A percentile compares a stretch with the other conserved stretches of the same genome.
phyloP scores from a whole-genome alignment of 2,888 invertebrate species.

The Lycaena phlaeas region DNA sequence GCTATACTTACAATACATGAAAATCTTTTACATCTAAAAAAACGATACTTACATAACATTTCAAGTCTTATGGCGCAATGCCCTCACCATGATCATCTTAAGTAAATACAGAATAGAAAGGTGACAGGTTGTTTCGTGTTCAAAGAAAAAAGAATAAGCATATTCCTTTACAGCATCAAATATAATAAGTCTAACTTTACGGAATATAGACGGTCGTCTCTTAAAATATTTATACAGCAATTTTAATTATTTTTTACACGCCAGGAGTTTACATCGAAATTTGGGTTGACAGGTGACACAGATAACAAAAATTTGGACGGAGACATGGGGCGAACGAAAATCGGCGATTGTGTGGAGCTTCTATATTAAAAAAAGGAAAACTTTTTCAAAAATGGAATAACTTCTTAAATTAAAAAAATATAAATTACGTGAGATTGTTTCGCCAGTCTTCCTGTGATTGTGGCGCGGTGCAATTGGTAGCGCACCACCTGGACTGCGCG shows the following conservation, averaged over 20 bases:
- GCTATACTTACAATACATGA: slow-evolving; percentile 10
- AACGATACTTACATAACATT: slow-evolving; percentile 7
- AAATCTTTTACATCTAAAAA: slow-evolving; percentile 1
- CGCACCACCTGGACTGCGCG: slow-evolving; percentile 91
- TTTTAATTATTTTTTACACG: slow-evolving; percentile 47
- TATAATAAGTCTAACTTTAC: slow-evolving; percentile 33
- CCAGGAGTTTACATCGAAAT: slow-evolving; percentile 41
- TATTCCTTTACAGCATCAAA: slow-evolving; percentile 55
- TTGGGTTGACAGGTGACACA: slow-evolving; percentile 8
- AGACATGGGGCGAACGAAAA: slow-evolving; percentile 49
- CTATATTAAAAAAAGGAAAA: slow-evolving; percentile 18
- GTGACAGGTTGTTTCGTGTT: background rate
- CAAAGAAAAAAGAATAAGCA: slow-evolving; percentile 32
- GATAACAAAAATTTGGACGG: slow-evolving; percentile 50
- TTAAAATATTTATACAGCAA: slow-evolving; percentile 55
- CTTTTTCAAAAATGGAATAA: slow-evolving; percentile 18
- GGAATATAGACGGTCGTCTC: slow-evolving; percentile 51
- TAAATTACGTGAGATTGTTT: slow-evolving; percentile 55
- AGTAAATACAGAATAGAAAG: background rate
- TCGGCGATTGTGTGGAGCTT: slow-evolving; percentile 23
- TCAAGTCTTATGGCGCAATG: slow-evolving; percentile 20
- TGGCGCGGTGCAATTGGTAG: slow-evolving; percentile 70
- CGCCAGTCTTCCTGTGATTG: slow-evolving; percentile 44
- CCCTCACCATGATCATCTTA: slow-evolving; percentile 18
- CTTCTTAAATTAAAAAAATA: slow-evolving; percentile 17